Evolutionary conservation across 2,113 vertebrate genomes (phyloP).

Genomic region (Mustelus asterias): DNA sequence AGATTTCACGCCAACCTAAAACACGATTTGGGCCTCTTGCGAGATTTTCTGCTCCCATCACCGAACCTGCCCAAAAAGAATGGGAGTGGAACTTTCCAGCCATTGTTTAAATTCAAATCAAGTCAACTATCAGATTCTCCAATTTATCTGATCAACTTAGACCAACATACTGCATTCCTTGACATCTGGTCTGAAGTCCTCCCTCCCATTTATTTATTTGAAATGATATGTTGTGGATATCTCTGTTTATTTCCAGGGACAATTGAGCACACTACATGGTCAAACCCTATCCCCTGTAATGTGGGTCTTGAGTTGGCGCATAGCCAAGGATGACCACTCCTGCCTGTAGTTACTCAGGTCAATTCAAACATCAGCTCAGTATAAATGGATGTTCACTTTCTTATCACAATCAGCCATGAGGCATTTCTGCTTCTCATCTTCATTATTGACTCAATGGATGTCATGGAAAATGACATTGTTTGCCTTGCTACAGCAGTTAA

Average conservation of each 20-base stretch:
- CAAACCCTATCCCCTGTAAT: neutral
- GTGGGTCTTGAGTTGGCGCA: neutral
- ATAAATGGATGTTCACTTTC: neutral
- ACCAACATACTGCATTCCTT: neutral
- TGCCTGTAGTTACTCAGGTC: neutral
- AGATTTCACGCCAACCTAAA: too few relatives aligned
- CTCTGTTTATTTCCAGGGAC: neutral
- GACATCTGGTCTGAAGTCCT: neutral
- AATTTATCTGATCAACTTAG: neutral
- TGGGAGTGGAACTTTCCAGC: too few relatives aligned
- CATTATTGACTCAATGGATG: conserved; percentile 4
- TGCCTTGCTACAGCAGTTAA: conserved; percentile 24
- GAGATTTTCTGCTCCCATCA: too few relatives aligned
- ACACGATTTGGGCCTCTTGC: too few relatives aligned
- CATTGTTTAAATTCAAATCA: neutral
- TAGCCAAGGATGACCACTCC: neutral
- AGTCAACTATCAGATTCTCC: neutral
- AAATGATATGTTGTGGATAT: neutral
- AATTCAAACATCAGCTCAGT: neutral
- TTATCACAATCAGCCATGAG: neutral
- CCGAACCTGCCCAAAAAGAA: too few relatives aligned
- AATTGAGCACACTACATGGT: neutral
- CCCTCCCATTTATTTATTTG: neutral
- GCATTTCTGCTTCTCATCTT: neutral
- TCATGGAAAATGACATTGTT: conserved; percentile 12